These are phyloP conservation scores for Cylloceria caligata DNA, from an alignment of 2,888 invertebrate species.

Conservation along the genomic window DNA sequence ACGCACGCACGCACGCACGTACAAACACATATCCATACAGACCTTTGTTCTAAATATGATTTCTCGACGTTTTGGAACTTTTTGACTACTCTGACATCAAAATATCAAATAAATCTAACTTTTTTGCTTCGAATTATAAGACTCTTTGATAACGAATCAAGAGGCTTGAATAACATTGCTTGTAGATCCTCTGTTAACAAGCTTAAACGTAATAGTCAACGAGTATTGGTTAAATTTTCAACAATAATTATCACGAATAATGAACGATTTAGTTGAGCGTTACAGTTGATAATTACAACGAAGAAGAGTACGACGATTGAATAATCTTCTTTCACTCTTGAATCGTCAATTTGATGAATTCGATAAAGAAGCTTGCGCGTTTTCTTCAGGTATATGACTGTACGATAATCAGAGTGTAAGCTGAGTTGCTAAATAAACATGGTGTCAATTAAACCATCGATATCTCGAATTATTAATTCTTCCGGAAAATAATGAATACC, in stretches of 20 bases:
- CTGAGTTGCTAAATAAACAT: slow-evolving; percentile 4
- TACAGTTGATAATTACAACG: slow-evolving; percentile 6
- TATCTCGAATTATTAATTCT: slow-evolving; percentile 50
- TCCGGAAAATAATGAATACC: neutral
- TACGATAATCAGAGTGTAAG: no score
- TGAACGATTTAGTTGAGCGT: slow-evolving; percentile 29
- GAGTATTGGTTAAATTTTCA: neutral
- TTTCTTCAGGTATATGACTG: neutral
- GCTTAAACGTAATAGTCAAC: neutral
- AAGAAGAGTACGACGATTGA: slow-evolving; percentile 38
- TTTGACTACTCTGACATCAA: no score
- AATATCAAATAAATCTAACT: no score
- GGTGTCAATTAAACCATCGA: slow-evolving; percentile 20
- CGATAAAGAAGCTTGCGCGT: slow-evolving; percentile 38
- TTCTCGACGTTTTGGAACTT: no score
- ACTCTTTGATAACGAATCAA: no score
- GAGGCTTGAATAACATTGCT: neutral
- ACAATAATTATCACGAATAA: slow-evolving; percentile 13
- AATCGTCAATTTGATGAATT: slow-evolving; percentile 45
- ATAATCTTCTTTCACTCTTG: neutral
- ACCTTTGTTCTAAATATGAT: no score
- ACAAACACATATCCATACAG: no score
- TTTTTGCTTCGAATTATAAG: no score
- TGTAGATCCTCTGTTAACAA: neutral
- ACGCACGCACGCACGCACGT: no score